Conservation (phyloP, 2,113 vertebrate genomes). For the Phalacrocorax pelagicus region DNA sequence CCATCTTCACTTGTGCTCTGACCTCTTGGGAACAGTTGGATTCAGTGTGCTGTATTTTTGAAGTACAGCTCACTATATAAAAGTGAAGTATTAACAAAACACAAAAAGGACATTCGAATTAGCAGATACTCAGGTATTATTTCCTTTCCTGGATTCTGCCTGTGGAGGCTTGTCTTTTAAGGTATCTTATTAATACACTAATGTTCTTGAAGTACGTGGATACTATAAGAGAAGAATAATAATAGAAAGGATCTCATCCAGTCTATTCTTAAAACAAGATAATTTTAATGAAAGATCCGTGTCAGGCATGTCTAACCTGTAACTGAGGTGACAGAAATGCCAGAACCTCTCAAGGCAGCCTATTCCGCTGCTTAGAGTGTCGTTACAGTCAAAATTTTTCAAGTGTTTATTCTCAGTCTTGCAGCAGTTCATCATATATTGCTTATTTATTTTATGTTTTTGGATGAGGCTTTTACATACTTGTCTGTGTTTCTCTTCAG, state of each 20-base stretch:
- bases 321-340: background rate
- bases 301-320: background rate
- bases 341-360: background rate
- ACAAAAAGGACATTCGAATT: background rate
- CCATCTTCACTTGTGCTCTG: background rate
- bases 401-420: background rate
- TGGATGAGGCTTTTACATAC: background rate
- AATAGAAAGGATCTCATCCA: background rate
- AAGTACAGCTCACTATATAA: background rate
- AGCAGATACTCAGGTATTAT: background rate
- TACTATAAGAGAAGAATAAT: background rate
- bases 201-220: background rate
- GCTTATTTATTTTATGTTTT: background rate
- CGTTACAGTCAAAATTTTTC: background rate
- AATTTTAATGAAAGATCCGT: background rate
- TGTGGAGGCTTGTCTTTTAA: background rate
- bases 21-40: background rate
- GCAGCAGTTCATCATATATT: background rate
- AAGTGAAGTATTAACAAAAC: background rate
- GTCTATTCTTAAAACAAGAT: background rate
- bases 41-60: background rate
- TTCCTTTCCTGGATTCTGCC: background rate
- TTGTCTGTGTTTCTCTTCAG: background rate
- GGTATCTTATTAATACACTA: background rate
- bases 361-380: background rate